Evolutionary conservation across 2,888 invertebrate genomes (phyloP).

Genomic region (Drosophila stalkeri): DNA sequence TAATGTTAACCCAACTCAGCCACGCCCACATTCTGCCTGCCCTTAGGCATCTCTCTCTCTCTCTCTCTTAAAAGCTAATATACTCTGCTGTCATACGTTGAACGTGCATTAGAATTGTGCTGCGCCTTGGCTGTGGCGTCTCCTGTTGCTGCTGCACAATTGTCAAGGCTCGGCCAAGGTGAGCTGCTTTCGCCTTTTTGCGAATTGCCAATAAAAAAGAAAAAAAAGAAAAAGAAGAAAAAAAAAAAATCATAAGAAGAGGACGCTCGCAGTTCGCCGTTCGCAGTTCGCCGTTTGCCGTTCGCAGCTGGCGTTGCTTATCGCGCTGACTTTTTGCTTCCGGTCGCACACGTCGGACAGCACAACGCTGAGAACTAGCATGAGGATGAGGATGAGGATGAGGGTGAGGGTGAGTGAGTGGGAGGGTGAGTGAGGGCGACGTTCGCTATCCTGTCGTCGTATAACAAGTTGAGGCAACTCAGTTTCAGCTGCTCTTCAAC

Average conservation of each 20-base stretch:
- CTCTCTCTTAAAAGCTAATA: not conserved
- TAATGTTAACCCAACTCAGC: no score
- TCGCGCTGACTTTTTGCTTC: constrained; percentile 77
- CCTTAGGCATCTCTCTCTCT: no score
- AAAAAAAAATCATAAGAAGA: not conserved
- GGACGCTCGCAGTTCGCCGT: constrained; percentile 37
- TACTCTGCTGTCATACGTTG: not conserved
- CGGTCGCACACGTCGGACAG: constrained; percentile 67
- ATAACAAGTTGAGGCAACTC: constrained; percentile 44
- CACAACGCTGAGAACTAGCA: constrained; percentile 11
- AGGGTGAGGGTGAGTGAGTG: constrained; percentile 4
- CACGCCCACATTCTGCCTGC: no score
- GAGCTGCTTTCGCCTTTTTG: constrained; percentile 41
- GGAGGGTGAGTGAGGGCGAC: not conserved
- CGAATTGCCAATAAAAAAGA: constrained; percentile 59
- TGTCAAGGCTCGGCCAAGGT: constrained; percentile 55
- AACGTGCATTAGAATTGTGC: constrained; percentile 1
- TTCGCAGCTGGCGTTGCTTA: constrained; percentile 59
- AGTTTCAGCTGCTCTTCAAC: constrained; percentile 63
- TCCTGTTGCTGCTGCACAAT: constrained; percentile 50
- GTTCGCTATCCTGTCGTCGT: constrained; percentile 39
- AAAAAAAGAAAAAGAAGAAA: constrained; percentile 27
- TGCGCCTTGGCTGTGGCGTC: constrained; percentile 20
- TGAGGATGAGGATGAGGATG: not conserved
- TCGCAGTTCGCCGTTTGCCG: constrained; percentile 18